Evolutionary conservation across 2,888 invertebrate species (phyloP).

Genomic region (Aspidiotus rigidus): DNA sequence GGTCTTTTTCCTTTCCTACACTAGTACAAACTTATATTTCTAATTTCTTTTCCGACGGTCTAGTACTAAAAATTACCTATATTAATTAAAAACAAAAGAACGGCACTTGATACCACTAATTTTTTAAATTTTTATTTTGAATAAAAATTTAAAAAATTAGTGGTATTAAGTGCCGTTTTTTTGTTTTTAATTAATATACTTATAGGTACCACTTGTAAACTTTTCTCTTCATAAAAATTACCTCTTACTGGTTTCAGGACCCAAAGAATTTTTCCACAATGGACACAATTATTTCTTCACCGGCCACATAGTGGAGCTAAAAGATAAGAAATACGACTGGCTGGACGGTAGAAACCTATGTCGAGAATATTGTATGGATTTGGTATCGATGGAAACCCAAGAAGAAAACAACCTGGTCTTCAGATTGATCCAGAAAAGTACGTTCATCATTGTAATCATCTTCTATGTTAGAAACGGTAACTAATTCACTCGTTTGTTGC

Average conservation of each 20-base stretch:
- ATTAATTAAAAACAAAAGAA: too few species aligned
- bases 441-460: slow-evolving; percentile 41
- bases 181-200: too few species aligned
- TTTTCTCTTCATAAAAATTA: neutral
- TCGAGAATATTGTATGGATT: slow-evolving; percentile 88
- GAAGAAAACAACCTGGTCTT: slow-evolving; percentile 84
- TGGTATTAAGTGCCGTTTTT: too few species aligned
- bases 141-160: too few species aligned
- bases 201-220: neutral
- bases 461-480: too few species aligned
- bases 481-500: neutral
- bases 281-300: slow-evolving; percentile 84
- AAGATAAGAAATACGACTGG: slow-evolving; percentile 79
- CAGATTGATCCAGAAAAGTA: slow-evolving; percentile 76
- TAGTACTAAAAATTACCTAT: too few species aligned
- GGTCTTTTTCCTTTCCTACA: too few species aligned
- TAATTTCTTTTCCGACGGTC: too few species aligned
- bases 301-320: slow-evolving; percentile 66
- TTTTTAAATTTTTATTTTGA: too few species aligned
- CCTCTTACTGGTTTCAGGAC: slow-evolving; percentile 53
- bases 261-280: slow-evolving; percentile 79
- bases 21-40: too few species aligned
- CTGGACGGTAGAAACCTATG: slow-evolving; percentile 82
- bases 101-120: too few species aligned
- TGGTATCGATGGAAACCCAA: slow-evolving; percentile 78